Conservation (phyloP, 2,888 invertebrate species). For the Phorcus lineatus region DNA sequence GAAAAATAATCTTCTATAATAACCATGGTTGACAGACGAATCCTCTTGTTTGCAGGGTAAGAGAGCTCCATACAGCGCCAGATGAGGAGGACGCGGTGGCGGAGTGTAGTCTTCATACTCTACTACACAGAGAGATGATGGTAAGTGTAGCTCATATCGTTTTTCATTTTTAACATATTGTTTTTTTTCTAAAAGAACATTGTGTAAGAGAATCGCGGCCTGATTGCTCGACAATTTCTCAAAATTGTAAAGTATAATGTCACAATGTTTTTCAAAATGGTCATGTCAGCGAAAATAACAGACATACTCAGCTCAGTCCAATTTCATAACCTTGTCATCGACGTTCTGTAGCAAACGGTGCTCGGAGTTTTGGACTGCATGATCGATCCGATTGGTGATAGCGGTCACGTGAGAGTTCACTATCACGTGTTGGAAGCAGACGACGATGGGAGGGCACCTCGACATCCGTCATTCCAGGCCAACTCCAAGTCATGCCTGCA, state of each 20-base stretch:
- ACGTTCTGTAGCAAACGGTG: constrained; percentile 53
- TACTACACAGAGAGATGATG: constrained; percentile 50
- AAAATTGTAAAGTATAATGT: no score
- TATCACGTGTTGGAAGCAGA: constrained; percentile 65
- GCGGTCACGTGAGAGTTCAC: constrained; percentile 54
- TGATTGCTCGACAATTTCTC: no score
- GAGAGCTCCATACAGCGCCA: constrained; percentile 44
- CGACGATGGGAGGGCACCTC: constrained; percentile 56
- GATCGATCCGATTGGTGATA: constrained; percentile 56
- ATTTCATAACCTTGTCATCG: neutral
- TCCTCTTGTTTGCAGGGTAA: constrained; percentile 47
- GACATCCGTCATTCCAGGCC: constrained; percentile 49
- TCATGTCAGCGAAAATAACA: no score
- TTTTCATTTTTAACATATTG: no score
- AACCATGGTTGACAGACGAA: neutral
- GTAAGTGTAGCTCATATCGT: constrained; percentile 29
- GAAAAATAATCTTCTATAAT: no score
- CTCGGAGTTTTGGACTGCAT: constrained; percentile 64
- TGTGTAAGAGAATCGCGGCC: no score
- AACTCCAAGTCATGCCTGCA: constrained; percentile 61
- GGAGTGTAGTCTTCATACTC: constrained; percentile 40
- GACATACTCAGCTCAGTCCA: no score
- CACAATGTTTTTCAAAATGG: no score
- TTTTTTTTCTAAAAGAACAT: no score
- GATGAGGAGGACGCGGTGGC: constrained; percentile 31